These are phyloP conservation scores for Unio pictorum DNA, from an alignment of 2,888 invertebrate species.

Conservation along the genomic window DNA sequence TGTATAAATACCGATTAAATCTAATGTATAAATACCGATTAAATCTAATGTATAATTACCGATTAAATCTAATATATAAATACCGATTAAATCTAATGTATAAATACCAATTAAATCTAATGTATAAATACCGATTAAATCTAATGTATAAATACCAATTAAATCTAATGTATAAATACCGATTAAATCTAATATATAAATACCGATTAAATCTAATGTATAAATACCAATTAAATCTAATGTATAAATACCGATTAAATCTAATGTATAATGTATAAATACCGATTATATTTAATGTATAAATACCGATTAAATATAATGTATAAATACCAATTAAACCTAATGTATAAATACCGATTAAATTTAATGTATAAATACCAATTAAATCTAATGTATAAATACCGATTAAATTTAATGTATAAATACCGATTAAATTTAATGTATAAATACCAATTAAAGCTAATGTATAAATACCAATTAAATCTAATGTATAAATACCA, in stretches of 20 bases:
- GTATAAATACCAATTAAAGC: no score
- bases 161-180: slow-evolving; percentile 18
- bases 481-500: no score
- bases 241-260: slow-evolving; percentile 30
- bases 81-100: slow-evolving; percentile 27
- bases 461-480: no score
- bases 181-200: slow-evolving; percentile 16
- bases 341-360: no score
- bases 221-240: slow-evolving; percentile 29
- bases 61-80: slow-evolving; percentile 14
- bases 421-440: no score
- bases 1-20: slow-evolving; percentile 30
- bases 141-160: slow-evolving; percentile 25
- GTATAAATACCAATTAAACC: no score
- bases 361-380: no score
- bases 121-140: slow-evolving; percentile 30
- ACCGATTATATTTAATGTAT: no score
- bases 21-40: slow-evolving; percentile 26
- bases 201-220: slow-evolving; percentile 28
- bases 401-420: no score
- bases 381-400: no score
- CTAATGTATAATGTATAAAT: background rate
- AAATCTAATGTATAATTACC: slow-evolving; percentile 19
- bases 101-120: slow-evolving; percentile 29
- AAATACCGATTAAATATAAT: no score